Evolutionary conservation across 2,888 invertebrate genomes (phyloP).

Genomic region (Spisula subtruncata): DNA sequence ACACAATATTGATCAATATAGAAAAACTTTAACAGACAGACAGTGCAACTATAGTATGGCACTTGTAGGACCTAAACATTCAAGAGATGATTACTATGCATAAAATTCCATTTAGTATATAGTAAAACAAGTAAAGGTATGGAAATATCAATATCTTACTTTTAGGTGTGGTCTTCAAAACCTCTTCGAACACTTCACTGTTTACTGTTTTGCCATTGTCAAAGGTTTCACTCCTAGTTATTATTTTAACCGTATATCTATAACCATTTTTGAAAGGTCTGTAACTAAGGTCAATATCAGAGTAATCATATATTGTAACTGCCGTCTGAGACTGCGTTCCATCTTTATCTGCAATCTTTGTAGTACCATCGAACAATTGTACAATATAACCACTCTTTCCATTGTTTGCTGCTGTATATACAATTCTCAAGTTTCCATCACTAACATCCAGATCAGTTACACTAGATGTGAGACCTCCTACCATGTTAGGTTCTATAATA

Average conservation of each 20-base stretch:
- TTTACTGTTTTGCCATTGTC: not conserved
- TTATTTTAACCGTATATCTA: conserved; percentile 38
- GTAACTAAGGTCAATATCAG: not conserved
- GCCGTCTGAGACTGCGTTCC: not conserved
- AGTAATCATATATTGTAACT: not conserved
- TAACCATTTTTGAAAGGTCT: conserved; percentile 42
- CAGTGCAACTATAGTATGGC: no score
- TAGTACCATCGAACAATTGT: conserved; percentile 5
- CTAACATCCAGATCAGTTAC: conserved; percentile 41
- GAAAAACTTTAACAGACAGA: no score
- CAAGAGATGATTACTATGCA: no score
- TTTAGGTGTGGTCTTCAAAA: conserved; percentile 55
- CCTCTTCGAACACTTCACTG: conserved; percentile 37
- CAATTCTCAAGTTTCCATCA: not conserved
- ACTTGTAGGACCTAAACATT: no score
- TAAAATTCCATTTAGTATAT: no score
- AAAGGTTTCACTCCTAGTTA: conserved; percentile 44
- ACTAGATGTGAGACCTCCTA: conserved; percentile 1
- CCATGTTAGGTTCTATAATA: conserved; percentile 39
- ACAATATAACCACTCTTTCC: conserved; percentile 32
- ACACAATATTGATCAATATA: no score
- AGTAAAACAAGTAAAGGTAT: no score
- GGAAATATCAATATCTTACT: conserved; percentile 36
- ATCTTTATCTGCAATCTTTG: not conserved
- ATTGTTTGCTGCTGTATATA: conserved; percentile 18